Evolutionary conservation across 2,888 invertebrate species (phyloP), one percentile per base, ranked within the genome.

Genomic region (Thelaira solivaga): DNA sequence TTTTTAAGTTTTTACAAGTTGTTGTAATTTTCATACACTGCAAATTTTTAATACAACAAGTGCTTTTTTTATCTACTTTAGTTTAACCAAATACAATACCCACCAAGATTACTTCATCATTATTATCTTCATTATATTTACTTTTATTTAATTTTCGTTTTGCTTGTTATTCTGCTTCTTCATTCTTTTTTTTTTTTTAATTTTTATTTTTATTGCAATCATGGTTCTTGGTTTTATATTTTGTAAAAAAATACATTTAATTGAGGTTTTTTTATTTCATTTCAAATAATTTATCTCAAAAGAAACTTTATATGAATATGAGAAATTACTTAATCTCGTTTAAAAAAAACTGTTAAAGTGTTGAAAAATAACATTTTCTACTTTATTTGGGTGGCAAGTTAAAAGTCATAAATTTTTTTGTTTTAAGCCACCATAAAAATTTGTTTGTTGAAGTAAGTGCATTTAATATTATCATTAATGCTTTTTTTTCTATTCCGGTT

Each of bases 1-100:
- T 72, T 64, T 64, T 73, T 73, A 73, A 73, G 72, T 73, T 73
- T 64, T n/a, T n/a, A n/a, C n/a, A n/a, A 73, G 64, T 73, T 73
- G 47, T 64, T 57, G 62, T 72, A 62, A 62, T 62, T 55, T 55
- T 72, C 47, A 72, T 61, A 53, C 41, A 36, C 13, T 61, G 34
- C 39, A 65, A 57, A 64, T 57, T 36, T 73, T 34, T 24, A 26
- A 34, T 45, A 67, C 74, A 24, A 68, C 31, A 57, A n/a, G 55
- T 22, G 2, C 11, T 26, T 31, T 51, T 41, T 39, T 24, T 39
- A 29, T n/a, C 7, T 26, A 1, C 31, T 10, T 13, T 18, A n/a
- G 34, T 24, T 61, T 43, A 43, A 65, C 57, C 45, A 62, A 16
- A 51, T 43, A 71, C 61, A 61, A 53, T 62, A 72, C 45, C 57